phyloP scores from a whole-genome alignment of 1,140 invertebrate genomes.

The Trialeurodes vaporariorum region DNA sequence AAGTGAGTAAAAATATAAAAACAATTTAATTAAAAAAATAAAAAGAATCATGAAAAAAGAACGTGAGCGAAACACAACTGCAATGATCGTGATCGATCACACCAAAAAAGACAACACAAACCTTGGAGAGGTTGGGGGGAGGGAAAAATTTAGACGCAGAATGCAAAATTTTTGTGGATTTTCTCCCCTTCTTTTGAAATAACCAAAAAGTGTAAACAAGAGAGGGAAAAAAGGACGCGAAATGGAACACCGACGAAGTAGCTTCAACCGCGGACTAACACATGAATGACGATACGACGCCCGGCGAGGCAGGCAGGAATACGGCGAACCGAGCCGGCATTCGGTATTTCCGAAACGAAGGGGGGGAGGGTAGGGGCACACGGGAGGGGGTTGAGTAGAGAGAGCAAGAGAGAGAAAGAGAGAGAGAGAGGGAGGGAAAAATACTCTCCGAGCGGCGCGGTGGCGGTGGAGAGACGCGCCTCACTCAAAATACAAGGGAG shows the following conservation, averaged over 20 bases:
- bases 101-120: too few relatives aligned
- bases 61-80: too few relatives aligned
- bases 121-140: too few relatives aligned
- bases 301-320: too few relatives aligned
- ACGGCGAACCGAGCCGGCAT: background rate
- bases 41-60: too few relatives aligned
- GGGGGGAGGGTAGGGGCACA: background rate
- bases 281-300: background rate
- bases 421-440: background rate
- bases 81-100: too few relatives aligned
- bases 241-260: background rate
- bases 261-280: background rate
- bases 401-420: background rate
- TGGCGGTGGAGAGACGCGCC: background rate
- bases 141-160: too few relatives aligned
- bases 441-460: background rate
- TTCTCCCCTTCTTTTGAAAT: too few relatives aligned
- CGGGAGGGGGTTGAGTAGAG: background rate
- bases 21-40: too few relatives aligned
- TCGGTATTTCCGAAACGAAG: background rate
- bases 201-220: background rate
- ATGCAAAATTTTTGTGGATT: too few relatives aligned
- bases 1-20: too few relatives aligned
- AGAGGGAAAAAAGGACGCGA: background rate
- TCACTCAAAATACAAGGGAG: background rate